Evolutionary conservation across 2,113 vertebrate genomes (phyloP).

Genomic region (Tichodroma muraria): DNA sequence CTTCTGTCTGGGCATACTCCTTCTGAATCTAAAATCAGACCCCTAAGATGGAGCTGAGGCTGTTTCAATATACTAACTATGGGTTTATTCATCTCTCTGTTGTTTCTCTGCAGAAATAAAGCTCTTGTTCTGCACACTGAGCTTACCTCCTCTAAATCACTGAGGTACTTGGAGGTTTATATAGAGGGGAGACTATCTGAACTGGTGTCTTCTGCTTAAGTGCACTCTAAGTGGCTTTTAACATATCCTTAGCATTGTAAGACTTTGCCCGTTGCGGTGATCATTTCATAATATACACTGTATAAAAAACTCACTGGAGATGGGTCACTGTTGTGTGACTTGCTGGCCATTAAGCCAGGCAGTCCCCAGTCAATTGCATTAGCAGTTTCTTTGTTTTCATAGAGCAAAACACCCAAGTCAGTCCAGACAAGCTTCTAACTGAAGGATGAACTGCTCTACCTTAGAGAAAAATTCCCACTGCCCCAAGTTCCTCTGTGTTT

Average conservation of each 20-base stretch:
- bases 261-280: background rate
- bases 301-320: background rate
- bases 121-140: background rate
- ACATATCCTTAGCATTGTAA: background rate
- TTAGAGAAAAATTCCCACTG: background rate
- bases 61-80: background rate
- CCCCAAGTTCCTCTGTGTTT: background rate
- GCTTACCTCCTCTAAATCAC: constrained; percentile 9
- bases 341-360: background rate
- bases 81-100: background rate
- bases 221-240: background rate
- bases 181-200: background rate
- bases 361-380: background rate
- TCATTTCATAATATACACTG: background rate
- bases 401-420: background rate
- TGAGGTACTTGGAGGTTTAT: background rate
- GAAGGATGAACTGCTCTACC: background rate
- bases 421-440: background rate
- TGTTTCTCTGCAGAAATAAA: constrained; percentile 10
- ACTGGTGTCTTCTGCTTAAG: background rate
- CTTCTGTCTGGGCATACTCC: background rate
- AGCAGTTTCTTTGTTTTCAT: background rate
- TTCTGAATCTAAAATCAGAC: background rate
- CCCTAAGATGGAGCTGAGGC: background rate
- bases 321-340: background rate